Conservation (phyloP, 2,888 invertebrate species). For the Pollenia angustigena region DNA sequence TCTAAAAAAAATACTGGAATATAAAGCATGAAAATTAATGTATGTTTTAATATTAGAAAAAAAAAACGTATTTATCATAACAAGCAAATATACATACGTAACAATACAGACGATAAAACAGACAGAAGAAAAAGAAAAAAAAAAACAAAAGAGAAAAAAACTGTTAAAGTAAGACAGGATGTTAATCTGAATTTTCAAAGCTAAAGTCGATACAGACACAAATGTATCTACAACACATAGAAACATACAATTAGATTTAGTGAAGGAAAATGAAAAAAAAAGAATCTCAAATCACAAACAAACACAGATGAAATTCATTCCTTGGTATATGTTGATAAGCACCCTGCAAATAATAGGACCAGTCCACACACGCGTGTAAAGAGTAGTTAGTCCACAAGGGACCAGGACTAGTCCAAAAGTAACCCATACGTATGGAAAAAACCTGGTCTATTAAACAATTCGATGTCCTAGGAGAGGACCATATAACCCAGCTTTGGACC, state of each 20-base stretch:
- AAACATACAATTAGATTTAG: neutral
- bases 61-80: constrained; percentile 21
- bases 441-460: no score
- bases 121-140: neutral
- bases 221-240: neutral
- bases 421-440: no score
- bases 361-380: no score
- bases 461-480: no score
- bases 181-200: constrained; percentile 59
- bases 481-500: no score
- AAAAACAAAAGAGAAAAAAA: neutral
- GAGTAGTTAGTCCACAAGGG: no score
- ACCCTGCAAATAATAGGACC: no score
- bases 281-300: neutral
- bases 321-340: no score
- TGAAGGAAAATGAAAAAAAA: neutral
- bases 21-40: constrained; percentile 61
- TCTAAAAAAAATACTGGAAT: constrained; percentile 14
- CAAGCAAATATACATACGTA: neutral
- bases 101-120: neutral
- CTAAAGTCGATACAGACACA: constrained; percentile 38
- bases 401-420: no score
- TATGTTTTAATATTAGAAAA: constrained; percentile 45
- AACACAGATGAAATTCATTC: no score
- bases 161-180: constrained; percentile 45